Percentiles rank a stretch among this genome's conserved stretches.
These are phyloP conservation scores for Aphis craccivora DNA, from an alignment of 1,140 invertebrate species.

Conservation along the genomic window DNA sequence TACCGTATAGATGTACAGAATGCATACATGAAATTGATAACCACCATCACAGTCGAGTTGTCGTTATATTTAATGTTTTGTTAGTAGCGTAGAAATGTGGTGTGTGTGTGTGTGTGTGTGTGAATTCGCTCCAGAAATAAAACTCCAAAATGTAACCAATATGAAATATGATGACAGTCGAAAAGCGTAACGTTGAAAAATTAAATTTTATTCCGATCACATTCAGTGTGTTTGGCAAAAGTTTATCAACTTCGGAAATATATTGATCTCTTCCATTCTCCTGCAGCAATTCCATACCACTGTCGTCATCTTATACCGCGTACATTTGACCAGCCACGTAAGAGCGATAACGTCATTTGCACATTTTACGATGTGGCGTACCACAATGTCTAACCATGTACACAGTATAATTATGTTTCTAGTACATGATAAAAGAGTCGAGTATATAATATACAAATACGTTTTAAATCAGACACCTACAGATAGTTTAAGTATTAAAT, in stretches of 20 bases:
- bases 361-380: not conserved
- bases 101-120: not conserved
- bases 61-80: not conserved
- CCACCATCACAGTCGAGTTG: slow-evolving; percentile 4
- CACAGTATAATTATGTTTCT: too few relatives aligned
- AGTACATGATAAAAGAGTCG: too few relatives aligned
- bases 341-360: not conserved
- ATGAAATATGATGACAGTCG: slow-evolving; percentile 29
- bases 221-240: not conserved
- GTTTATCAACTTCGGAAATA: not conserved
- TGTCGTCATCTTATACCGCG: not conserved
- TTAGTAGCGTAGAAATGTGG: not conserved
- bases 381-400: not conserved
- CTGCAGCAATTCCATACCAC: too few relatives aligned
- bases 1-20: not conserved
- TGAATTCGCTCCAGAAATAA: not conserved
- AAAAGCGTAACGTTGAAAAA: slow-evolving; percentile 38
- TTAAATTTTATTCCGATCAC: slow-evolving; percentile 27
- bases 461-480: not conserved
- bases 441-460: not conserved
- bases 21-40: slow-evolving; percentile 17
- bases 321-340: not conserved
- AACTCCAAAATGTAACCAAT: slow-evolving; percentile 1
- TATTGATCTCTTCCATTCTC: not conserved
- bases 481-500: not conserved